Base-by-base conservation (phyloP, 2,797 vertebrate genomes). In the Coregonus suidteri region DNA sequence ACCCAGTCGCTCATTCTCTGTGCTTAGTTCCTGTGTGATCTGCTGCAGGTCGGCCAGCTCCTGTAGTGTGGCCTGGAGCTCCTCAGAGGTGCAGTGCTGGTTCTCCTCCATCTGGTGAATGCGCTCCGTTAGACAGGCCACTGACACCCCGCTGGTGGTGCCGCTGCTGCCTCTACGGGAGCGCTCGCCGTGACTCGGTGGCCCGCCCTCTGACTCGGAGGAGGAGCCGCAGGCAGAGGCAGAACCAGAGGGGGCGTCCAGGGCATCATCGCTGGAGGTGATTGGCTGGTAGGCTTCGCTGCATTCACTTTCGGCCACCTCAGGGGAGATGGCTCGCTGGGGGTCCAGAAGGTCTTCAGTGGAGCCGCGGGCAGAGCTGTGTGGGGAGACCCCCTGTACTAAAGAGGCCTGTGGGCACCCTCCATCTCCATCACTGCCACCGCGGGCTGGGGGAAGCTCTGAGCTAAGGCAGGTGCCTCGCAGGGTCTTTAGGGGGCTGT, bases 91-190 rank as follows among this genome's bases (percentile, higher is more conserved):
- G 37, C 96, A 95, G 82, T 97, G 96, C 6, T 97, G 96, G 75
- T 95, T 96, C 89, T 97, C 96, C 71, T 97, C 96, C 96, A 97
- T 97, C 81, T 97, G 96, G 82, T 97, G 96, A 73, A 97, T 96
- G 9, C 96, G 90, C 73, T 97, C 96, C 0, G 96, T 97, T 83
- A 97, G 79, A 84, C 96, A 96, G 5, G 96, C 96, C 5, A 97
- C 96, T 0, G 95, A 96, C 6, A 96, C 95, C 41, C 96, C 96
- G 0, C 95, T 95, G 0, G 93, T 93, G 2, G 95, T 95, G 70
- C 95, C 95, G 0, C 94, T 95, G 84, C 94, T 95, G n/a, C 95
- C 94, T 53, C 96, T 94, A 3, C 95, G 92, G 4, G 94, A 94
- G 34, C 94, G 91, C 64, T 93, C 93, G 2, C 92, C 90, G 77